Evolutionary conservation across 2,888 invertebrate species (phyloP).

Genomic region (Netelia inedita): DNA sequence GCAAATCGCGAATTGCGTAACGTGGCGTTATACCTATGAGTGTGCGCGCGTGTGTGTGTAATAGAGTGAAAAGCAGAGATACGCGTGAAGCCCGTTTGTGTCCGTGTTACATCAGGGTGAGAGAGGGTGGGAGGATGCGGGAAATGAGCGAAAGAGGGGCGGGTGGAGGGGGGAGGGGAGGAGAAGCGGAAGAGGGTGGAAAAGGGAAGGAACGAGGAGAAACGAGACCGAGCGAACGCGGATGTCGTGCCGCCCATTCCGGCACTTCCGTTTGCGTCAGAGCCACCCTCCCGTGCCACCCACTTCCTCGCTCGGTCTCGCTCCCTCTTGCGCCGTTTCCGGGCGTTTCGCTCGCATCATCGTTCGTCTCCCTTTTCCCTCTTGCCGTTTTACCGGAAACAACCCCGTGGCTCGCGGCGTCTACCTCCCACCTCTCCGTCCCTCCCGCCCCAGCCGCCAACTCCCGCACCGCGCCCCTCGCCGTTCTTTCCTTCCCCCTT

Average conservation of each 20-base stretch:
- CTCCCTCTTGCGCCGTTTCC: conserved; percentile 21
- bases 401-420: conserved; percentile 55
- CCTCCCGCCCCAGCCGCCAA: background rate
- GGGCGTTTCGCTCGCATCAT: conserved; percentile 18
- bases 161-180: background rate
- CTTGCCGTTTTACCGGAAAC: conserved; percentile 64
- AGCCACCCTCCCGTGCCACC: conserved; percentile 56
- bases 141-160: conserved; percentile 26
- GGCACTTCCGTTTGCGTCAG: conserved; percentile 69
- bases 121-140: conserved; percentile 37
- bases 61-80: conserved; percentile 4
- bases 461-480: background rate
- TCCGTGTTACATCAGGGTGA: conserved; percentile 13
- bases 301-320: conserved; percentile 57
- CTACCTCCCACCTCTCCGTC: conserved; percentile 9
- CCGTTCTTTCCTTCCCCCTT: conserved; percentile 3
- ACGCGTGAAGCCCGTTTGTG: background rate
- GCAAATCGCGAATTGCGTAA: background rate
- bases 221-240: conserved; percentile 45
- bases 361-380: conserved; percentile 34
- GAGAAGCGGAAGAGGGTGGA: background rate
- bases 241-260: conserved; percentile 65
- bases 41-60: conserved; percentile 12
- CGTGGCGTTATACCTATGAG: background rate
- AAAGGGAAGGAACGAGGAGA: conserved; percentile 24